Percentiles rank a stretch among this genome's conserved stretches.
Evolutionary conservation across 2,888 invertebrate species (phyloP).

Genomic region (Hofmannophila pseudospretella): DNA sequence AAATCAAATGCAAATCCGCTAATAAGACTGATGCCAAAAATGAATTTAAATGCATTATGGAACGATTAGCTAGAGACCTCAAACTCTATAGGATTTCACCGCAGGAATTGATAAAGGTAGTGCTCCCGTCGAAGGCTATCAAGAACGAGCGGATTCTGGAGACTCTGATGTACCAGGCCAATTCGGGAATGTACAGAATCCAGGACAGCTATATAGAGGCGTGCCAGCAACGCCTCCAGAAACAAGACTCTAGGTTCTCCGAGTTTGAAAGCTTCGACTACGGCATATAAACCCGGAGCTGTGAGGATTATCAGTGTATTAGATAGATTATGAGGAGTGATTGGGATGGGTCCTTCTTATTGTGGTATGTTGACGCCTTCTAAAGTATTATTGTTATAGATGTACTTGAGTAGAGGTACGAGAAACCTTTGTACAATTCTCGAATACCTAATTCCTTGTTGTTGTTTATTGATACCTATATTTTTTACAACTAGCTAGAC

Average conservation of each 20-base stretch:
- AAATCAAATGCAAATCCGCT: conserved; percentile 87
- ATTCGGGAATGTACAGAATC: conserved; percentile 94
- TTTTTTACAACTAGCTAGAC: conserved; percentile 75
- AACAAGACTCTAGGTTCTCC: conserved; percentile 91
- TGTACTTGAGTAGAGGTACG: conserved; percentile 71
- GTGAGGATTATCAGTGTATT: conserved; percentile 75
- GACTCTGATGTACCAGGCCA: conserved; percentile 95
- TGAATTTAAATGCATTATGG: conserved; percentile 96
- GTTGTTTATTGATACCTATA: conserved; percentile 76
- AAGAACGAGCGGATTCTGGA: conserved; percentile 94
- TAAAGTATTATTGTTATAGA: conserved; percentile 76
- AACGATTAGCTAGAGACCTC: conserved; percentile 90
- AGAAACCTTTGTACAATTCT: conserved; percentile 75
- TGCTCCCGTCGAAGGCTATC: conserved; percentile 94
- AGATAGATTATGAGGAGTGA: conserved; percentile 64
- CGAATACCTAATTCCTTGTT: conserved; percentile 71
- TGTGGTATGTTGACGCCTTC: conserved; percentile 73
- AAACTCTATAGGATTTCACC: conserved; percentile 94
- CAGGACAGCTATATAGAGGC: conserved; percentile 92
- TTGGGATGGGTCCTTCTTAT: conserved; percentile 60
- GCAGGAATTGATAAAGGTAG: conserved; percentile 94
- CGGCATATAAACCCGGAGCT: conserved; percentile 78
- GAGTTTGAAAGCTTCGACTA: conserved; percentile 90
- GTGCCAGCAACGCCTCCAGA: conserved; percentile 90
- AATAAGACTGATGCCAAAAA: conserved; percentile 89